These are phyloP conservation scores for Cyphomyrus plagiostoma DNA, from an alignment of 2,113 vertebrate species.

Conservation along the genomic window DNA sequence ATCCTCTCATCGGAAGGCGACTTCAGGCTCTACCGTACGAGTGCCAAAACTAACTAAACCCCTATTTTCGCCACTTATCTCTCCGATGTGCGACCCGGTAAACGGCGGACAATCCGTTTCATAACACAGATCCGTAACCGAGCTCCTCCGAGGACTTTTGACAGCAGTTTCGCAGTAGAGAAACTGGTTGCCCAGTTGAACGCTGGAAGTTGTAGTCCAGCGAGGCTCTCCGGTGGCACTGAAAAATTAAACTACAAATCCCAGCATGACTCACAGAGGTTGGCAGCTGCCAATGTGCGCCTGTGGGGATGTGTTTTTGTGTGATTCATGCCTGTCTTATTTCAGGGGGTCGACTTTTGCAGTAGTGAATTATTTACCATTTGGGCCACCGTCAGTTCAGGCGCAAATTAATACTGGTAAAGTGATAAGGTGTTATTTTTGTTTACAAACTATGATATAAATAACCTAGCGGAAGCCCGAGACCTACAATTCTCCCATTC, in stretches of 20 bases:
- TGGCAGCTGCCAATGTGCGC: neutral
- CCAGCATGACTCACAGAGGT: neutral
- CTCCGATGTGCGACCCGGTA: neutral
- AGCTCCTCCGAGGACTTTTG: slow-evolving; percentile 15
- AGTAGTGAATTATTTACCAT: neutral
- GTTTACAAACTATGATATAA: neutral
- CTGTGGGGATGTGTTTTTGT: neutral
- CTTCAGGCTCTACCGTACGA: neutral
- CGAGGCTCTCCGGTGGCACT: neutral
- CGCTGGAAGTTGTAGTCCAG: slow-evolving; percentile 25
- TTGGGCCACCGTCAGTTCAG: neutral
- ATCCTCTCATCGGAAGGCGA: neutral
- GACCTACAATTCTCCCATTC: neutral
- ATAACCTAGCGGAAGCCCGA: neutral
- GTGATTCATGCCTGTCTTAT: neutral
- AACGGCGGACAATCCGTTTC: neutral
- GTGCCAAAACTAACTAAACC: neutral
- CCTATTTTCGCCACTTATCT: neutral
- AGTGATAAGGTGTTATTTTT: neutral
- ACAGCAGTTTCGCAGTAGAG: slow-evolving; percentile 16
- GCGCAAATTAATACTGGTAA: neutral
- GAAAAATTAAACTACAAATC: neutral
- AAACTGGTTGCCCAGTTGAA: slow-evolving; percentile 6
- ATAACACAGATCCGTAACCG: neutral
- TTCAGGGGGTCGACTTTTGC: neutral